A percentile compares a stretch with the other conserved stretches of the same genome.
phyloP scores from a whole-genome alignment of 2,113 vertebrate genomes.

The Recurvirostra avosetta region DNA sequence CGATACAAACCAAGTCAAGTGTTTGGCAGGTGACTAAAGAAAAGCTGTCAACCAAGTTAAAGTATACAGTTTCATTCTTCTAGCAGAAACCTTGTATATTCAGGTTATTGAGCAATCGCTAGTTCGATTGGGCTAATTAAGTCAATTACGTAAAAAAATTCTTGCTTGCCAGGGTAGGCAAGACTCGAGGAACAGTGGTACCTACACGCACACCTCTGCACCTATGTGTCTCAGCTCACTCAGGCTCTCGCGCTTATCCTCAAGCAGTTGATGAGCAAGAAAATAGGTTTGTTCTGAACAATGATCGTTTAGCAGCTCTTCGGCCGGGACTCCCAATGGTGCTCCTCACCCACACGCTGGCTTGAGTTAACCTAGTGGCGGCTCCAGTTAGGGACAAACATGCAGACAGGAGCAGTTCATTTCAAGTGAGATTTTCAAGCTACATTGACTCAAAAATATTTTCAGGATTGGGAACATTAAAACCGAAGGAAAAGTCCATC shows the following conservation, averaged over 20 bases:
- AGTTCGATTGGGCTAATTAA: neutral
- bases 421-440: neutral
- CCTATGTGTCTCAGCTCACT: neutral
- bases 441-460: neutral
- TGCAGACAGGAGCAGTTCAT: neutral
- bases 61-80: neutral
- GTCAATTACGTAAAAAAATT: neutral
- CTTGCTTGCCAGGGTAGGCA: neutral
- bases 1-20: neutral
- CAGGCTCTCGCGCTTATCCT: neutral
- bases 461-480: neutral
- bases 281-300: neutral
- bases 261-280: neutral
- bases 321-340: neutral
- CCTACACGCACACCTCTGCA: neutral
- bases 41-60: neutral
- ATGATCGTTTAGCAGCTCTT: fast-evolving
- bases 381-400: neutral
- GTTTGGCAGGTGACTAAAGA: slow-evolving; percentile 19
- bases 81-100: neutral
- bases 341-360: neutral
- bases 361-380: neutral
- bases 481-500: neutral
- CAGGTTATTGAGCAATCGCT: neutral
- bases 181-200: neutral